Evolutionary conservation across 2,797 vertebrate species (phyloP).

Genomic region (Enteromius fasciolatus): DNA sequence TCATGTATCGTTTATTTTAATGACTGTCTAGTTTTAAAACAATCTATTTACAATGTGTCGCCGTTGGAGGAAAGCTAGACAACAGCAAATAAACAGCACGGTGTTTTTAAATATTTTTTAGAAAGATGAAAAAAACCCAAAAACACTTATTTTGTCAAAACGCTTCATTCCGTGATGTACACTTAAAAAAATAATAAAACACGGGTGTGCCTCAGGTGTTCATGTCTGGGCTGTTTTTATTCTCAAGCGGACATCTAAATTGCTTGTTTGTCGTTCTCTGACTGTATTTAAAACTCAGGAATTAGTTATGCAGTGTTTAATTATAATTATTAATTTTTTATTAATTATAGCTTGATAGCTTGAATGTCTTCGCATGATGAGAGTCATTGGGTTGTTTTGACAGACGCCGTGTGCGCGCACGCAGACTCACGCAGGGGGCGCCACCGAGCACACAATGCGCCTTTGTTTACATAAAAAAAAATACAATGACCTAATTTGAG

Average conservation of each 20-base stretch:
- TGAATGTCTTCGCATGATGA: neutral
- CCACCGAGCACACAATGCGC: slow-evolving; percentile 65
- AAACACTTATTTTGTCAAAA: neutral
- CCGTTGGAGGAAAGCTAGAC: neutral
- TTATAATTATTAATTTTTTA: neutral
- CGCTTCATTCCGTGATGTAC: neutral
- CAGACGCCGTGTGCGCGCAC: slow-evolving; percentile 20
- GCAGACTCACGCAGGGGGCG: slow-evolving; percentile 73
- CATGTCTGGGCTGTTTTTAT: neutral
- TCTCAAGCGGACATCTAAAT: neutral
- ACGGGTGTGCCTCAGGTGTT: neutral
- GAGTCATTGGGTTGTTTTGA: slow-evolving; percentile 37
- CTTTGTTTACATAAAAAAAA: slow-evolving; percentile 79
- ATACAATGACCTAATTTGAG: slow-evolving; percentile 61
- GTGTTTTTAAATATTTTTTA: neutral
- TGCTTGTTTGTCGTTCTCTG: neutral
- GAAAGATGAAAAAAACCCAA: neutral
- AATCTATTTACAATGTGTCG: neutral
- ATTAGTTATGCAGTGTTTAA: neutral
- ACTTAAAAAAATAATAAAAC: no score
- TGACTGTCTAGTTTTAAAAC: neutral
- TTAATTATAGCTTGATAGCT: no score
- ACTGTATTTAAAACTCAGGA: neutral
- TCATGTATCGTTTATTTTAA: neutral
- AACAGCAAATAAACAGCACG: neutral